Base-by-base conservation (phyloP, 2,888 invertebrate species). In the Trichopria drosophilae region DNA sequence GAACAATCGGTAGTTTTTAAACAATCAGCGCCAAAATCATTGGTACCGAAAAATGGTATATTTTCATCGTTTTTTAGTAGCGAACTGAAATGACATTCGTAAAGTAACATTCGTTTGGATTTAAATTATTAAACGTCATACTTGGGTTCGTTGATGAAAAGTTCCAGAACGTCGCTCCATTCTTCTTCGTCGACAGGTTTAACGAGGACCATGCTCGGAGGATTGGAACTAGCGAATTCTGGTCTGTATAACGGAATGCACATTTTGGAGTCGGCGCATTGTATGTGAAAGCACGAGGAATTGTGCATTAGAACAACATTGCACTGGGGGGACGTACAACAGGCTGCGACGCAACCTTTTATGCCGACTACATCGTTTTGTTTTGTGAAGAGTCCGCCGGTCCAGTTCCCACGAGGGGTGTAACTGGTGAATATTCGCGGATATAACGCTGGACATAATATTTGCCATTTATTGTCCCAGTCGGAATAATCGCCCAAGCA, bases 301-400 rank as follows among this genome's bases (percentile, higher is more conserved):
- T 89, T 85, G 60, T 83, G 84, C 73, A 88, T 85, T 68, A 93
- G 84, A 3, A 87, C 90, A 55, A 90, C 85, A 73, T 93, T 88
- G 71, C 93, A 93, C 2, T 78, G 76, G 41, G 82, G 77, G 58
- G 84, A 74, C 39, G 80, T 64, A 73, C 90, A 85, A 76, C 89
- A 87, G 64, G 83, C 78, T 74, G 82, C 78, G 50, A 87, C 80
- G 78, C 88, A 87, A 64, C 84, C 77, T 67, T 82, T 79, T 51
- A 86, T 66, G 47, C 81, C 78, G 63, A 79, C 79, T 6, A 79
- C 68, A 35, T 76, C 77, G 16, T 76, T 71, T 60, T 81, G 79
- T 64, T 82, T 80, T 3, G 82, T 81, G 63, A 82, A 87, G 55
- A 79, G 79, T 1, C 85, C 86, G 37, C 65, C 65, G 13, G 69